Evolutionary conservation across 2,797 vertebrate genomes (phyloP), one percentile per base, ranked within the genome.

Genomic region (Malurus splendens): DNA sequence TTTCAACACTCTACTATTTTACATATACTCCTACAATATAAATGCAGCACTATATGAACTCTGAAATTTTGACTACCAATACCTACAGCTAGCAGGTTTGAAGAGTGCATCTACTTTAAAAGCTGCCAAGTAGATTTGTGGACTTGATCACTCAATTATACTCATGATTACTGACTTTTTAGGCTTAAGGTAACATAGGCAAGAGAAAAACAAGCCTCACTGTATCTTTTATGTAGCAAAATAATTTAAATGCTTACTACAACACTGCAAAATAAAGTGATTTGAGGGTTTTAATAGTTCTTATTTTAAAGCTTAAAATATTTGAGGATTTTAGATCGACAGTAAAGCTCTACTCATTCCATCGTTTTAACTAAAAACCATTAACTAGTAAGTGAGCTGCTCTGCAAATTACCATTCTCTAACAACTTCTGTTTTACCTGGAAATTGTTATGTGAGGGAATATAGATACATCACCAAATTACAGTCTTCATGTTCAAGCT

Each of bases 121-220:
- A 57, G 24, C 57, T 13, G 51, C 5, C 1, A 50, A 64, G 50
- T 5, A 80, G 45, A 36, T 32, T n/a, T 0, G 0, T 30, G 14
- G 64, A 70, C 33, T 65, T 4, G 0, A 67, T 45, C 30, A 30
- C 22, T 25, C 50, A 30, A 12, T 36, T 68, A 45, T 13, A 38
- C 2, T 55, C 27, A n/a, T 45, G 36, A 41, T 38, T 56, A 71
- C 19, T n/a, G 18, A 64, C 14, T 50, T 79, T 75, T 45, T 24
- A 66, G 25, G 27, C 23, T 73, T 57, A 60, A 64, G 8, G 19
- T 38, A 83, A 81, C 8, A 45, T 0, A 82, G 18, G 6, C 42
- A 89, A 83, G 13, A 76, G n/a, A 84, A 75, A 52, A 84, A 56
- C 3, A 75, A 55, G 36, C 7, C 27, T 74, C 30, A 36, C 51